A percentile compares a stretch with the other conserved stretches of the same genome.
phyloP scores from a whole-genome alignment of 2,797 vertebrate species.

The Hypotaenidia philippensis region DNA sequence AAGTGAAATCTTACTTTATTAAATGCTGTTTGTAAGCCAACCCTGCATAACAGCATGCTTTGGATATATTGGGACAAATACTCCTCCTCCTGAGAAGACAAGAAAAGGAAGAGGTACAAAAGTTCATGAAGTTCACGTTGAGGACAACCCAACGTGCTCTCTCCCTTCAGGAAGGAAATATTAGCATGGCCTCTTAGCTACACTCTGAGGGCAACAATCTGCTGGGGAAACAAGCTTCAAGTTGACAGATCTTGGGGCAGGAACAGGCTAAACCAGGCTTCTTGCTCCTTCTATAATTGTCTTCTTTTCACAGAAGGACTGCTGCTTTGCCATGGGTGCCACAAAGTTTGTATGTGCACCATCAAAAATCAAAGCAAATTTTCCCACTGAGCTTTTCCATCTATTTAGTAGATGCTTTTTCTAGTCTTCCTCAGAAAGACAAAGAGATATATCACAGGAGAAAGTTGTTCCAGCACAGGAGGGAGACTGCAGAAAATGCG shows the following conservation, averaged over 20 bases:
- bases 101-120: conserved; percentile 58
- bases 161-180: conserved; percentile 53
- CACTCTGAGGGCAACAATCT: neutral
- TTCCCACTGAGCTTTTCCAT: neutral
- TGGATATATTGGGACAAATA: conserved; percentile 41
- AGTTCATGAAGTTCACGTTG: conserved; percentile 51
- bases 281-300: neutral
- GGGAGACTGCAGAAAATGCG: neutral
- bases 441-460: neutral
- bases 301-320: neutral
- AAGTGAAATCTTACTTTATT: conserved; percentile 12
- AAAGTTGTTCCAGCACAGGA: neutral
- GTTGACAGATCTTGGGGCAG: neutral
- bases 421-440: neutral
- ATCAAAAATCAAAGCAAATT: neutral
- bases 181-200: conserved; percentile 28
- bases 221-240: conserved; percentile 19
- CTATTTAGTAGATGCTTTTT: neutral
- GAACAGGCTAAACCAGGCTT: neutral
- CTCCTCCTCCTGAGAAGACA: conserved; percentile 23
- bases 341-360: accelerated
- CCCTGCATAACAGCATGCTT: neutral
- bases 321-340: neutral
- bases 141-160: conserved; percentile 33
- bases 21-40: conserved; percentile 13